Base-by-base conservation (phyloP, 2,113 vertebrate species). In the Rhinogobius similis region DNA sequence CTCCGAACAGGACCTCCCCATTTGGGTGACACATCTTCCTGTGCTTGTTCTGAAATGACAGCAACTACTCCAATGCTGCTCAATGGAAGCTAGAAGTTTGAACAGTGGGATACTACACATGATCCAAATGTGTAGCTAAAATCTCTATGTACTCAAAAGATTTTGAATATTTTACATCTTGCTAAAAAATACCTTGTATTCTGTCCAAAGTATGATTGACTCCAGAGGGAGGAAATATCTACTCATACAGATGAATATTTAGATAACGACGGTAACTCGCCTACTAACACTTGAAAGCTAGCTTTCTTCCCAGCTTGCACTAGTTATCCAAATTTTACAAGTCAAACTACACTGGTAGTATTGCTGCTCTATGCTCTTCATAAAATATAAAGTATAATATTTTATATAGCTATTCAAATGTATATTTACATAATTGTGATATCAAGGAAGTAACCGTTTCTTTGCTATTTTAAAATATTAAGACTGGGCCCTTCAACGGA, bases 11-110 rank as follows among this genome's bases (percentile, higher is more conserved):
- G 93, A 87, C 94, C 95, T 13, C 86, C 86, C 77, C 92, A 90
- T 78, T 88, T 88, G 84, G 94, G 93, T 74, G 94, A 95, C 76
- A 78, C 92, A 75, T 89, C 94, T 76, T 91, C 92, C 81, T 91
- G 92, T 70, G 86, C 91, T 86, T 89, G 92, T 89, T 93, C 94
- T 82, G 91, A 94, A 88, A 73, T 62, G 2, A 38, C 83, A 0
- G 86, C 81, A 18, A 70, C 20, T 50, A 50, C 85, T 16, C 96
- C 96, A 91, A 94, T 96, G 94, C 91, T 98, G 89, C 90, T 93
- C 26, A 93, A 92, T 13, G 94, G 96, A 88, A 97, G 93, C 92
- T 98, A 94, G 96, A 88, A 90, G 72, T 11, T 58, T 59, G 78
- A 87, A 67, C 53, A 89, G 29, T 75, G 36, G 43, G 23, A 75